Base-by-base conservation (phyloP, 2,797 vertebrate species). In the Pristis pectinata region DNA sequence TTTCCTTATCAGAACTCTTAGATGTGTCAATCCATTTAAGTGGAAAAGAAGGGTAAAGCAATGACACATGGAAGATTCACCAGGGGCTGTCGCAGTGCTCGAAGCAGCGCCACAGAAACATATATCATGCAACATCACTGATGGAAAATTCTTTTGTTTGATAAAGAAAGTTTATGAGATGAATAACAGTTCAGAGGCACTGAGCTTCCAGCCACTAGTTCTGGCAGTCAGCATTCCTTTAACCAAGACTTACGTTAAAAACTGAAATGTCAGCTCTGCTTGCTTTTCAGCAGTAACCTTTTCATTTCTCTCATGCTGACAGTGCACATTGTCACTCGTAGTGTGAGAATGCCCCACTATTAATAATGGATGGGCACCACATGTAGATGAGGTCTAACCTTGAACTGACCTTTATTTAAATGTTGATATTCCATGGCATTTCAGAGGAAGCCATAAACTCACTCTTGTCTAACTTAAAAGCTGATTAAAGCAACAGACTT, bases 191-290 rank as follows among this genome's bases (percentile, higher is more conserved):
- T 67, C 61, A 22, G 19, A 41, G n/a, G 61, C 61, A n/a, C 61
- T 41, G 87, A 67, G 87, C 61, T 67, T 41, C 59, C 22, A 91
- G 8, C 64, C 41, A 67, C 6, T 24, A 24, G 59, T 37, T 67
- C 61, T 41, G 64, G 41, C 37, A 91, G n/a, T 67, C 87, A 91
- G 87, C 61, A 91, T 37, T 91, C 87, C 37, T 37, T 67, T 41
- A 67, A 67, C 61, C n/a, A 67, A 41, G 61, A 24, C 61, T 67
- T 11, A 91, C 10, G 64, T 27, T 64, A 67, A 24, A 91, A 67
- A 91, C 87, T 91, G 61, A 91, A 91, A 91, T 91, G 87, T 91
- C 87, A 91, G 61, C 83, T 87, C 6, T 59, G 34, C 53, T 59
- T 56, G 11, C 59, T 91, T 89, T 91, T 64, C 6, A 67, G n/a